phyloP scores from a whole-genome alignment of 2,113 vertebrate genomes.

The Prunella himalayana region DNA sequence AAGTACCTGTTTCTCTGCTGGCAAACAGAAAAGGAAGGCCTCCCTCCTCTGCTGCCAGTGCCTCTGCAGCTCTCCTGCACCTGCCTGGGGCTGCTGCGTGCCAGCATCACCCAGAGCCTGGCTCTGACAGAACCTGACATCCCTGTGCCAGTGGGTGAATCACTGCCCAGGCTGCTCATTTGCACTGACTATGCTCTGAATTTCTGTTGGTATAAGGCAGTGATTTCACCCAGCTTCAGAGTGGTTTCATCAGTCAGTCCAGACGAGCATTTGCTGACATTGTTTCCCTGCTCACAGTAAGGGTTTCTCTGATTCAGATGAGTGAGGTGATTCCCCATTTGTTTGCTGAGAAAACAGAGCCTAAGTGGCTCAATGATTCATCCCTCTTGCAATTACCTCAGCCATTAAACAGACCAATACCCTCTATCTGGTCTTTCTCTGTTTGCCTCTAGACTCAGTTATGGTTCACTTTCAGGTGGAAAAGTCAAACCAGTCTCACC shows the following conservation, averaged over 20 bases:
- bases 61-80: too few species aligned
- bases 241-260: neutral
- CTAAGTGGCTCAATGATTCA: neutral
- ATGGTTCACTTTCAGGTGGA: neutral
- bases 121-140: neutral
- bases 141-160: accelerated
- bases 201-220: neutral
- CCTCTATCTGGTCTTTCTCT: neutral
- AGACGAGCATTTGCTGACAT: neutral
- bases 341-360: neutral
- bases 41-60: neutral
- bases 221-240: neutral
- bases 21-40: neutral
- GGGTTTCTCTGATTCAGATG: neutral
- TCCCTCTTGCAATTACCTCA: neutral
- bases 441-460: neutral
- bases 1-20: neutral
- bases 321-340: neutral
- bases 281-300: neutral
- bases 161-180: neutral
- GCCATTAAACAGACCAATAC: neutral
- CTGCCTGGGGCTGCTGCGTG: neutral
- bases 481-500: neutral
- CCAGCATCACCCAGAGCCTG: neutral
- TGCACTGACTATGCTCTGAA: neutral